Conservation (phyloP, 2,888 invertebrate genomes). For the Dugesia japonica region DNA sequence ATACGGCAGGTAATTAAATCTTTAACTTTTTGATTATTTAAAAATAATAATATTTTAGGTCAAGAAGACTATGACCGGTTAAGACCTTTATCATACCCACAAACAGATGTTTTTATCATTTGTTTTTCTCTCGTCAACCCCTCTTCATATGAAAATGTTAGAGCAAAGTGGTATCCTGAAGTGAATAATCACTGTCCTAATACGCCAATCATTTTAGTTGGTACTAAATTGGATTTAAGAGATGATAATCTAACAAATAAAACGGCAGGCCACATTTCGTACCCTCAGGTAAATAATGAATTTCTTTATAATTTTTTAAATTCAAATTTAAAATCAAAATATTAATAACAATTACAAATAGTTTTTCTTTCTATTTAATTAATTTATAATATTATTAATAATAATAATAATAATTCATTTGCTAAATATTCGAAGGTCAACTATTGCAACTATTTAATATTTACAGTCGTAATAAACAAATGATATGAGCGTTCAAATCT, state of each 20-base stretch:
- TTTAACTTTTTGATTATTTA: neutral
- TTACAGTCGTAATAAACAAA: too few species aligned
- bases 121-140: slow-evolving; percentile 34
- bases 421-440: too few species aligned
- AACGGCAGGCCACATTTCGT: neutral
- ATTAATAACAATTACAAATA: too few species aligned
- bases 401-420: too few species aligned
- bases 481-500: too few species aligned
- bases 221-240: slow-evolving; percentile 34
- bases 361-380: too few species aligned
- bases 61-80: slow-evolving; percentile 35
- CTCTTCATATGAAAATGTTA: slow-evolving; percentile 33
- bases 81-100: slow-evolving; percentile 33
- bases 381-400: too few species aligned
- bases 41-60: slow-evolving; percentile 7
- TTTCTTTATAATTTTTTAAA: too few species aligned
- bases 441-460: too few species aligned
- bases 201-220: slow-evolving; percentile 35
- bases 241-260: slow-evolving; percentile 25
- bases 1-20: slow-evolving; percentile 28
- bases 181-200: slow-evolving; percentile 35
- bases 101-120: slow-evolving; percentile 34
- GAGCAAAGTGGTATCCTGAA: slow-evolving; percentile 34
- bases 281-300: neutral
- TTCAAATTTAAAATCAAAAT: too few species aligned